Percentiles rank a stretch among this genome's conserved stretches.
phyloP scores from a whole-genome alignment of 2,113 vertebrate species.

The Nanger granti region DNA sequence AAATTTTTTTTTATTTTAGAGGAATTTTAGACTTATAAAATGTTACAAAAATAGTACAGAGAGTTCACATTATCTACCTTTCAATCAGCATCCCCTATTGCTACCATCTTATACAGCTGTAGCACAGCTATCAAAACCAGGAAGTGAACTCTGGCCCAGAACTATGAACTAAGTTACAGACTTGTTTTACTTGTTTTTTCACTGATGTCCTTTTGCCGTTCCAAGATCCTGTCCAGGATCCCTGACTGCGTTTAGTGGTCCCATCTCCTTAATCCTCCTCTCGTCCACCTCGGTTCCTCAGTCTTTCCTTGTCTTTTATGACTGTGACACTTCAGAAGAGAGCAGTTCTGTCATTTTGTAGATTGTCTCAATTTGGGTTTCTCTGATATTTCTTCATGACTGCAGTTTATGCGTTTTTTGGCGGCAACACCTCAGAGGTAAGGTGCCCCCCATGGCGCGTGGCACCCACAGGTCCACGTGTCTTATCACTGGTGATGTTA shows the following conservation, averaged over 20 bases:
- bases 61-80: background rate
- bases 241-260: background rate
- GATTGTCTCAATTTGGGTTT: background rate
- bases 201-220: background rate
- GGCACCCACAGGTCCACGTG: accelerated
- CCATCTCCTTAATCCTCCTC: background rate
- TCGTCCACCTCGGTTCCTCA: accelerated
- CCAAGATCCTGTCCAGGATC: background rate
- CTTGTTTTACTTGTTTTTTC: background rate
- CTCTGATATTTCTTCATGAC: background rate
- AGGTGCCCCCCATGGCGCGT: accelerated
- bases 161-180: background rate
- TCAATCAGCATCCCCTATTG: background rate
- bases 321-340: background rate
- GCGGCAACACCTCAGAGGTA: background rate
- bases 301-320: background rate
- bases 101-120: background rate
- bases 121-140: background rate
- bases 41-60: background rate
- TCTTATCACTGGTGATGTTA: background rate
- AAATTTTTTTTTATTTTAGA: background rate
- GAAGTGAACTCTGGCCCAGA: background rate
- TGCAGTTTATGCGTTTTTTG: background rate
- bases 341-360: background rate
- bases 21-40: background rate